Conservation (phyloP, 2,888 invertebrate species). For the Schizaphis graminum region DNA sequence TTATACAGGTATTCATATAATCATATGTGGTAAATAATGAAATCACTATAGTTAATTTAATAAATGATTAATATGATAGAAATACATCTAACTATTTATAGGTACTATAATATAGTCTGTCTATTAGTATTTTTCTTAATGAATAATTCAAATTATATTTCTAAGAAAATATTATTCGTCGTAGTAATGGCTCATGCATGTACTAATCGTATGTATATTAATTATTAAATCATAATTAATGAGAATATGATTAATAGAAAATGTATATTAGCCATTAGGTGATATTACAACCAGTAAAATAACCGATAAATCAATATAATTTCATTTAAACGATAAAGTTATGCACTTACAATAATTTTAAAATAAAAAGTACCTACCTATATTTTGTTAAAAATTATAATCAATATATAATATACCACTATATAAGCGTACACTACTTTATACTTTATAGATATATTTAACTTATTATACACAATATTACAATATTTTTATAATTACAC, state of each 20-base stretch:
- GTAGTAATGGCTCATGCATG: neutral
- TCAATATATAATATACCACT: neutral
- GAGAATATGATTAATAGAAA: neutral
- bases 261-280: neutral
- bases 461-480: neutral
- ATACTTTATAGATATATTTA: neutral
- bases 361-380: neutral
- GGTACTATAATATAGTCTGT: neutral
- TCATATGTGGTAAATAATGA: neutral
- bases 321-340: neutral
- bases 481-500: neutral
- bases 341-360: neutral
- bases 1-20: neutral
- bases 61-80: neutral
- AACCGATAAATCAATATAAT: neutral
- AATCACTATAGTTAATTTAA: neutral
- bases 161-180: neutral
- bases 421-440: neutral
- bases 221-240: neutral
- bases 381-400: neutral
- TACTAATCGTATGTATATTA: neutral
- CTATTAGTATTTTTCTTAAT: slow-evolving; percentile 3
- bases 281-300: neutral
- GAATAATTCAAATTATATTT: slow-evolving; percentile 1
- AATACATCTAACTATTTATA: neutral